Conservation (phyloP, 2,888 invertebrate genomes). For the Ochlodes sylvanus region DNA sequence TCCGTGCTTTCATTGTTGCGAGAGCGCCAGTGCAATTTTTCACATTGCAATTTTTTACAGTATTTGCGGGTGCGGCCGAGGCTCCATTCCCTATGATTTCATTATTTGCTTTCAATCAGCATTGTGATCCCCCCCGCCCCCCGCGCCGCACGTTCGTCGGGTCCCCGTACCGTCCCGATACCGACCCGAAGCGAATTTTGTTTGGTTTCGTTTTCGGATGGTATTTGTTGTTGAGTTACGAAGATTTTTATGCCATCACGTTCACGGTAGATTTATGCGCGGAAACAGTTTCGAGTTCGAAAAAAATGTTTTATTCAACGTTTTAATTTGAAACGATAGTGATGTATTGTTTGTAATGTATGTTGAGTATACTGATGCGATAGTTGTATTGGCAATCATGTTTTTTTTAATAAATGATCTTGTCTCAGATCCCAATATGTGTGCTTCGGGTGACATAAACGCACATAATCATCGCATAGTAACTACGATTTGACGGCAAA, state of each 20-base stretch:
- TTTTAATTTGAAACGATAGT: not conserved
- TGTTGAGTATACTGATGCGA: not conserved
- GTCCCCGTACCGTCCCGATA: constrained; percentile 44
- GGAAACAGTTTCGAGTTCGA: constrained; percentile 29
- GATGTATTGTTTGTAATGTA: not conserved
- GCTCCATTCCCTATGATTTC: constrained; percentile 79
- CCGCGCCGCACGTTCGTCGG: constrained; percentile 39
- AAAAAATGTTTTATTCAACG: constrained; percentile 33
- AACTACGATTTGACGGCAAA: too few relatives aligned
- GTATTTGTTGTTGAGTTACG: constrained; percentile 75
- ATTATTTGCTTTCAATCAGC: constrained; percentile 85
- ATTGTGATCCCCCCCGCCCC: constrained; percentile 69
- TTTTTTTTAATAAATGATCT: too few relatives aligned
- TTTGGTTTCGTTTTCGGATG: constrained; percentile 82
- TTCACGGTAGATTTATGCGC: constrained; percentile 32
- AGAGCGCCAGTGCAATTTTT: constrained; percentile 71
- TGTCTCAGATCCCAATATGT: too few relatives aligned
- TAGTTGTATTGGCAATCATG: not conserved
- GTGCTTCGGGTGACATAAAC: too few relatives aligned
- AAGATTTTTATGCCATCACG: constrained; percentile 59
- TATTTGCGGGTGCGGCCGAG: constrained; percentile 68
- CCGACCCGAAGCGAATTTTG: constrained; percentile 72
- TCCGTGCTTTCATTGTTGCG: constrained; percentile 64
- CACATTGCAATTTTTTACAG: constrained; percentile 79
- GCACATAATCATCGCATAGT: too few relatives aligned